Base-by-base conservation (phyloP, 2,888 invertebrate species). In the Coecobrya sp. region DNA sequence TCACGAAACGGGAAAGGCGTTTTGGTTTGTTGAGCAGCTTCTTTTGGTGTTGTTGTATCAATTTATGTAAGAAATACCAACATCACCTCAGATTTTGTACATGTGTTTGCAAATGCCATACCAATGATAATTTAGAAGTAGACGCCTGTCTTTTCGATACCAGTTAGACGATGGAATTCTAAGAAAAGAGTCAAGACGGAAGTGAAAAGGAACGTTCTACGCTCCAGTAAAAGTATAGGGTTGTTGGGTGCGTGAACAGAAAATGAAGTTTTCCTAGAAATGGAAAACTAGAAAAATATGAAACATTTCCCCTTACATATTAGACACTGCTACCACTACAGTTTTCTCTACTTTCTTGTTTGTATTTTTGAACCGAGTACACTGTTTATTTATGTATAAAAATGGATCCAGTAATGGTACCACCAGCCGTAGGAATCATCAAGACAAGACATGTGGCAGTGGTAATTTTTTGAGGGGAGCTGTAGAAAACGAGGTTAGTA, bases 1-100 rank as follows among this genome's bases (percentile, higher is more conserved):
- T 89, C 89, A 89, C 89, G 89, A 89, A 82, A 89, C 89, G 82
- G 89, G 84, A 85, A 89, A 84, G 25, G 16, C 19, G 52, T 70
- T 70, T 62, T 45, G 62, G 22, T 79, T 79, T 59, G 62, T 62
- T 81, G 49, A 76, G 52, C 70, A 86, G 36, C 27, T 55, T 59
- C 49, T 86, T 45, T 85, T 65, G 52, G 22, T 86, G 70, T 25
- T 86, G 27, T 27, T 25, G 11, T 10, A 73, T 45, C 45, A 76
- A 76, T 52, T 25, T 25, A 13, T 81, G 45, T 45, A 25, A 59
- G 49, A 45, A 85, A 45, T 84, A 11, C 27, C 62, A 84, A 5
- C n/a, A 73, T 42, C 45, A n/a, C 27, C 27, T 52, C 81, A n/a
- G n/a, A 52, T 25, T 81, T 81, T 81, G 16, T 59, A 59, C 59